Percentiles rank a stretch among this genome's conserved stretches.
Conservation (phyloP, 2,888 invertebrate genomes). For the Hydrotaea diabolus region DNA sequence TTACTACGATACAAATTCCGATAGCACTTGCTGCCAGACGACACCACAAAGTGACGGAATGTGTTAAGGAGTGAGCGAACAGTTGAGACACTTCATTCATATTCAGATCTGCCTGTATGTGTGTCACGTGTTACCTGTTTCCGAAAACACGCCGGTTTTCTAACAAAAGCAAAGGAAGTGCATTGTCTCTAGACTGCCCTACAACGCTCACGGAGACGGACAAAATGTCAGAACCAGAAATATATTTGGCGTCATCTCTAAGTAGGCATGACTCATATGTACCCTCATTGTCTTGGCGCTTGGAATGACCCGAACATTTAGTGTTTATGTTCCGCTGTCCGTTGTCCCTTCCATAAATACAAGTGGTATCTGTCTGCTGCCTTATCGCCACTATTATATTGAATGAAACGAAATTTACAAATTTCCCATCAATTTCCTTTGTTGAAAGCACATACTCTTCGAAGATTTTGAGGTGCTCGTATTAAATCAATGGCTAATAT, state of each 20-base stretch:
- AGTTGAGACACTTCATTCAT: background rate
- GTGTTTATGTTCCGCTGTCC: background rate
- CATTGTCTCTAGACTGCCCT: slow-evolving; percentile 6
- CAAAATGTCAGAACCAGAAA: slow-evolving; percentile 42
- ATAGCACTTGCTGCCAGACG: background rate
- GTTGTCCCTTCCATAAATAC: slow-evolving; percentile 4
- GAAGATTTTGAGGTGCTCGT: background rate
- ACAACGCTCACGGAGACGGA: background rate
- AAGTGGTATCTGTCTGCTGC: background rate
- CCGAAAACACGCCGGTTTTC: background rate
- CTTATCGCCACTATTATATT: background rate
- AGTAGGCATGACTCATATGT: slow-evolving; percentile 55
- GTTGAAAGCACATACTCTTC: slow-evolving; percentile 13
- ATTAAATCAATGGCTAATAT: slow-evolving; percentile 16
- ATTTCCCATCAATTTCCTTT: background rate
- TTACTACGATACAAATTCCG: slow-evolving; percentile 10
- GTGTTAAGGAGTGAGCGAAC: background rate
- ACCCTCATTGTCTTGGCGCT: background rate
- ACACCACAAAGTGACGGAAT: background rate
- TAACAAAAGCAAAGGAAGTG: slow-evolving; percentile 22
- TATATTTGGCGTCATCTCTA: slow-evolving; percentile 61
- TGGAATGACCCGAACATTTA: background rate
- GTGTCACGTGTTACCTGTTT: slow-evolving; percentile 6
- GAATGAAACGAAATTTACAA: slow-evolving; percentile 11
- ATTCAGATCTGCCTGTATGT: background rate